A percentile compares a stretch with the other conserved stretches of the same genome.
phyloP scores from a whole-genome alignment of 2,797 vertebrate genomes.

The Gallirallus australis region DNA sequence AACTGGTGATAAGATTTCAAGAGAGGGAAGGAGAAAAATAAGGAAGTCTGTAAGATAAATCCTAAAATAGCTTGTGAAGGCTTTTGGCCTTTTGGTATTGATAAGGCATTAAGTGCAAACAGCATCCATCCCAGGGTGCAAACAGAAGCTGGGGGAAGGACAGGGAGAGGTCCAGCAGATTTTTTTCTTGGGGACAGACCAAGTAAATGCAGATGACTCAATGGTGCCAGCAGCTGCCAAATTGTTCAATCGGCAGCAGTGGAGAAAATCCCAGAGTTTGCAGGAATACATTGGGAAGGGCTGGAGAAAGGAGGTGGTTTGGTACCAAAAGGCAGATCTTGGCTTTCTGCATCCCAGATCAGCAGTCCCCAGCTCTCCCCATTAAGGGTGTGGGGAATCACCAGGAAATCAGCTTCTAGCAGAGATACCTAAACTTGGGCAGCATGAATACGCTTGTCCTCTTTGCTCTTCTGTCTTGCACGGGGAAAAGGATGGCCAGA shows the following conservation, averaged over 20 bases:
- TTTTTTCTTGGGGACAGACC: background rate
- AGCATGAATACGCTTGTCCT: background rate
- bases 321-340: background rate
- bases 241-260: background rate
- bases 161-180: background rate
- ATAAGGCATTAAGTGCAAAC: constrained; percentile 21
- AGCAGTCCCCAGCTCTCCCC: background rate
- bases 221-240: background rate
- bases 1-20: constrained; percentile 1
- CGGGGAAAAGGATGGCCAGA: background rate
- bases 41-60: constrained; percentile 44
- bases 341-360: background rate
- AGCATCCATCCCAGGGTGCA: background rate
- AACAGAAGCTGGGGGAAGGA: background rate
- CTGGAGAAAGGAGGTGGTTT: background rate
- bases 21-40: constrained; percentile 9
- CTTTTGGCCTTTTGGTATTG: background rate
- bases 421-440: background rate
- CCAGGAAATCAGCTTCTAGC: background rate
- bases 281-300: background rate
- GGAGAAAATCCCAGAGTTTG: background rate
- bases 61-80: constrained; percentile 19
- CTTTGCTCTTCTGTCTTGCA: background rate
- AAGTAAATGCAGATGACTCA: background rate
- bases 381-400: background rate